Percentiles rank a stretch among this genome's conserved stretches.
phyloP scores from a whole-genome alignment of 53 echinoderm and acorn worm genomes.

The Temnopleurus reevesii region DNA sequence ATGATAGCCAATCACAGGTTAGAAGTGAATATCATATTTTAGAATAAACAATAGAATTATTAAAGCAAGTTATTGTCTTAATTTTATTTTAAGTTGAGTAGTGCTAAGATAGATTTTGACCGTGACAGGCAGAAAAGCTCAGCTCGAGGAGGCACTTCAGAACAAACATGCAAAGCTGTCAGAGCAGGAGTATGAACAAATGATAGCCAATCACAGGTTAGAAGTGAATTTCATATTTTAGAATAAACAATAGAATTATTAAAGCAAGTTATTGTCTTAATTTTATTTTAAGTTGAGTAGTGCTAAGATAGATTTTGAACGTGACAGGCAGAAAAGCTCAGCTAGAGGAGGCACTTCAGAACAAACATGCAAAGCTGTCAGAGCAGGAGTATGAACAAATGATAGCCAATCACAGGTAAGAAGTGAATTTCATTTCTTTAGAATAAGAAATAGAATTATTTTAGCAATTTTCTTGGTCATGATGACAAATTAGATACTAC shows the following conservation, averaged over 20 bases:
- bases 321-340: constrained; percentile 60
- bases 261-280: too few relatives aligned
- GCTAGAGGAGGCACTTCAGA: constrained; percentile 75
- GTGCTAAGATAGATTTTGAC: constrained; percentile 36
- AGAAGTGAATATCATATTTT: too few relatives aligned
- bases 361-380: constrained; percentile 73
- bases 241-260: too few relatives aligned
- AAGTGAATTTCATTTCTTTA: too few relatives aligned
- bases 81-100: too few relatives aligned
- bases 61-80: too few relatives aligned
- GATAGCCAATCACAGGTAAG: constrained; percentile 98
- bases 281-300: too few relatives aligned
- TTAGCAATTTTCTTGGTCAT: too few relatives aligned
- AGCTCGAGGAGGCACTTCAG: constrained; percentile 76
- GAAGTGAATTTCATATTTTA: too few relatives aligned
- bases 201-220: constrained; percentile 99
- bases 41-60: too few relatives aligned
- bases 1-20: constrained; percentile 99
- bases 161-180: constrained; percentile 75
- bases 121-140: constrained; percentile 57
- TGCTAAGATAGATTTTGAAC: constrained; percentile 36
- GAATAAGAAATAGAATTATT: too few relatives aligned
- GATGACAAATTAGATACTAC: too few relatives aligned
- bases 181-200: constrained; percentile 91
- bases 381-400: constrained; percentile 95